A percentile compares a stretch with the other conserved stretches of the same genome.
Conservation (phyloP, 2,888 invertebrate species). For the Papilio protenor region DNA sequence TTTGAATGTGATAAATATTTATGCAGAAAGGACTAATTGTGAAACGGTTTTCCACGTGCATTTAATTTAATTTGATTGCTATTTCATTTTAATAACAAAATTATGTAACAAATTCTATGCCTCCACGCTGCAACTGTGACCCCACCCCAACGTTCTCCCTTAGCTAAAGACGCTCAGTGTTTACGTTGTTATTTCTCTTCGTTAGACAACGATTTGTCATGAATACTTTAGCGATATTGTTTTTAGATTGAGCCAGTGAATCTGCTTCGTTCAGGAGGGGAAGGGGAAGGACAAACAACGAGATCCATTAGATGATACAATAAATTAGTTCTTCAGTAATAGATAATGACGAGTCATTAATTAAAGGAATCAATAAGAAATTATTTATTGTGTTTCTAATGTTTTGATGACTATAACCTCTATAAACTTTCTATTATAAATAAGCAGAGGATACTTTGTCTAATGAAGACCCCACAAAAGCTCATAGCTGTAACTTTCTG, state of each 20-base stretch:
- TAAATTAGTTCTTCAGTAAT: slow-evolving; percentile 35
- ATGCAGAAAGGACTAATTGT: too few species aligned
- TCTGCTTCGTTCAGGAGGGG: slow-evolving; percentile 46
- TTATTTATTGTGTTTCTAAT: not conserved
- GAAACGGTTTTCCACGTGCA: too few species aligned
- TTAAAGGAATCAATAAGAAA: slow-evolving; percentile 16
- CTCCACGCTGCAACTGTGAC: slow-evolving; percentile 54
- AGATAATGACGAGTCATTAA: slow-evolving; percentile 29
- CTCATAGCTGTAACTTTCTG: too few species aligned
- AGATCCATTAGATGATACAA: slow-evolving; percentile 45
- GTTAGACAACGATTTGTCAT: slow-evolving; percentile 82
- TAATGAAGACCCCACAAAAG: too few species aligned
- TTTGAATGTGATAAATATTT: too few species aligned
- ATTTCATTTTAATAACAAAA: too few species aligned
- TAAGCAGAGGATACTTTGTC: not conserved
- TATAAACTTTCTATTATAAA: not conserved
- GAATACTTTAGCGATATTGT: slow-evolving; percentile 83
- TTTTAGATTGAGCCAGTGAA: slow-evolving; percentile 77
- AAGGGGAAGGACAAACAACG: slow-evolving; percentile 52
- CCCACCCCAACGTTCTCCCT: slow-evolving; percentile 58
- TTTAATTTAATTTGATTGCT: too few species aligned
- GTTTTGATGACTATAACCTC: not conserved
- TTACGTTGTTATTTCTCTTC: slow-evolving; percentile 82
- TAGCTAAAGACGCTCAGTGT: slow-evolving; percentile 75
- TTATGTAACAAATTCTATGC: not conserved